Conservation (phyloP, 2,113 vertebrate species). For the Perognathus longimembris region DNA sequence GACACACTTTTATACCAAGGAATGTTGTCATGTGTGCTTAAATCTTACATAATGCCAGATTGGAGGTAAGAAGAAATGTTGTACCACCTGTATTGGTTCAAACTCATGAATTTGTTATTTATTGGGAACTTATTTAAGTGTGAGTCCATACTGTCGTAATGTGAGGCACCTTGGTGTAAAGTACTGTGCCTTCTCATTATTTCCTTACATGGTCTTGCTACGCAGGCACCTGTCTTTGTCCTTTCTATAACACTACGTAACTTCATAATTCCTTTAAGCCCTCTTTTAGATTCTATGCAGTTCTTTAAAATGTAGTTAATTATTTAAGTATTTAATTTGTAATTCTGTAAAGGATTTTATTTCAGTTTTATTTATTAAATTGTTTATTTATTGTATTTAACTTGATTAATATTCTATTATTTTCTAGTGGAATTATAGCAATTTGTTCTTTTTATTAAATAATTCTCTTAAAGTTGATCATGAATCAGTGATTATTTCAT, state of each 20-base stretch:
- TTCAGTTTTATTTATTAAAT: too few species aligned
- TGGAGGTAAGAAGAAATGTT: background rate
- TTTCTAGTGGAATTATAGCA: slow-evolving; percentile 8
- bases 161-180: background rate
- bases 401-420: background rate
- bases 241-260: background rate
- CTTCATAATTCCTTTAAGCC: background rate
- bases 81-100: background rate
- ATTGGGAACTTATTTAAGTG: background rate
- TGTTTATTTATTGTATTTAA: too few species aligned
- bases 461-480: slow-evolving; percentile 46
- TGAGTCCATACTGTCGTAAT: accelerated
- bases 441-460: slow-evolving; percentile 13
- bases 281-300: background rate
- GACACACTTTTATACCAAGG: background rate
- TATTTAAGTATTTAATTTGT: too few species aligned
- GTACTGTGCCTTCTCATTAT: background rate
- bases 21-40: background rate
- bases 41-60: background rate
- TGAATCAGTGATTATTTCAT: slow-evolving; percentile 34
- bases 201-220: background rate
- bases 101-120: background rate
- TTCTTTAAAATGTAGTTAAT: background rate
- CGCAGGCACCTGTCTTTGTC: background rate
- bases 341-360: too few species aligned